Conservation (phyloP, 2,888 invertebrate genomes). For the Phorcus lineatus region DNA sequence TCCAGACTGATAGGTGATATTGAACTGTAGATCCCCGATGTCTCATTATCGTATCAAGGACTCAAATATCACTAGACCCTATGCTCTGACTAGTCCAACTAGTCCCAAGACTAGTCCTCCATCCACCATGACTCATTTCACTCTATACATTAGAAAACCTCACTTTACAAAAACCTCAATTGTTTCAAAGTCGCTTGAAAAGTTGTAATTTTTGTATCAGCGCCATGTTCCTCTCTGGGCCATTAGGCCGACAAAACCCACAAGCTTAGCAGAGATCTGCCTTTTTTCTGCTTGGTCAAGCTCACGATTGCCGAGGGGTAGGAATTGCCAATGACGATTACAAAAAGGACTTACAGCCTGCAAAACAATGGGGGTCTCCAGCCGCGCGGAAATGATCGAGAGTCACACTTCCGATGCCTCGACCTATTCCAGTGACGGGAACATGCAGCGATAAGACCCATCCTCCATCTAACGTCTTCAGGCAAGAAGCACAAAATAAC, state of each 20-base stretch:
- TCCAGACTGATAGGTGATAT: too few relatives aligned
- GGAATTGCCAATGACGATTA: neutral
- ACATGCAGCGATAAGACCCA: neutral
- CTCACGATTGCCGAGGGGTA: neutral
- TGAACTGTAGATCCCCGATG: too few relatives aligned
- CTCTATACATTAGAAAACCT: too few relatives aligned
- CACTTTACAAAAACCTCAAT: too few relatives aligned
- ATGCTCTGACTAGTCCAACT: too few relatives aligned
- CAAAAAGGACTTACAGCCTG: neutral
- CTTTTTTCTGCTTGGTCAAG: conserved; percentile 4
- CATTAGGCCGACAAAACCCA: neutral
- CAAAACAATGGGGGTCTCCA: neutral
- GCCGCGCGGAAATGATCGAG: neutral
- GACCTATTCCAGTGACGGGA: neutral
- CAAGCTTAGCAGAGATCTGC: neutral
- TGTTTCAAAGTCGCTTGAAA: too few relatives aligned
- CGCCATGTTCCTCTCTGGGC: neutral
- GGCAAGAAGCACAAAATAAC: neutral
- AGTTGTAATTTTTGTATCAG: neutral
- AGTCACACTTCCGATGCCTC: neutral
- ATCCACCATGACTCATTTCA: too few relatives aligned
- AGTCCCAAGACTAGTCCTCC: too few relatives aligned
- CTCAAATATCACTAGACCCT: too few relatives aligned
- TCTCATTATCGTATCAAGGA: too few relatives aligned
- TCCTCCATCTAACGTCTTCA: neutral